phyloP scores from a whole-genome alignment of 37 sponge, comb jelly and placozoan genomes.

The Spongilla lacustris region DNA sequence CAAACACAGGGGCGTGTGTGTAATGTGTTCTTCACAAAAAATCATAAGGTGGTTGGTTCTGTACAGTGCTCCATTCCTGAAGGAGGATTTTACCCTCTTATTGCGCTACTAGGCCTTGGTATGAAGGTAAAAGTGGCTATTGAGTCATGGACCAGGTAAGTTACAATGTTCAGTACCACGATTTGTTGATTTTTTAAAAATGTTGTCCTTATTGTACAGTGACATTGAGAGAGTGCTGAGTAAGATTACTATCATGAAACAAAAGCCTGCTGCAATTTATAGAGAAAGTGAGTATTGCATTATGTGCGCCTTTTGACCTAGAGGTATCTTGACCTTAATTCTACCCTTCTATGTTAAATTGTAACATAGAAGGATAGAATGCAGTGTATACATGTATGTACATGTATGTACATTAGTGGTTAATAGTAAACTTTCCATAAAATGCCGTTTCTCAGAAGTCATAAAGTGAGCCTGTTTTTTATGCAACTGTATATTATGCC shows the following conservation, averaged over 20 bases:
- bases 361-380: too few relatives aligned
- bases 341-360: too few relatives aligned
- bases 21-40: conserved; percentile 79
- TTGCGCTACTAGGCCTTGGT: conserved; percentile 78
- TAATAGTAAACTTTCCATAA: too few relatives aligned
- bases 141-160: conserved; percentile 63
- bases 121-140: conserved; percentile 58
- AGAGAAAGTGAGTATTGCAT: background rate
- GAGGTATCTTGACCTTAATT: too few relatives aligned
- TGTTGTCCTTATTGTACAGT: background rate
- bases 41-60: conserved; percentile 77
- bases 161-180: too few relatives aligned
- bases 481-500: too few relatives aligned
- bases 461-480: too few relatives aligned
- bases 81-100: conserved; percentile 84
- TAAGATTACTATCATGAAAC: background rate
- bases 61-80: conserved; percentile 57
- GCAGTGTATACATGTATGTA: too few relatives aligned
- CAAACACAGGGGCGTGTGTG: background rate
- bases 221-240: background rate
- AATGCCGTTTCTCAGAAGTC: too few relatives aligned
- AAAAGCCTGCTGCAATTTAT: background rate
- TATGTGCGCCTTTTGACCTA: background rate
- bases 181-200: background rate
- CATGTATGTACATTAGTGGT: too few relatives aligned